Evolutionary conservation across 2,113 vertebrate genomes (phyloP).

Genomic region (Nestor notabilis): DNA sequence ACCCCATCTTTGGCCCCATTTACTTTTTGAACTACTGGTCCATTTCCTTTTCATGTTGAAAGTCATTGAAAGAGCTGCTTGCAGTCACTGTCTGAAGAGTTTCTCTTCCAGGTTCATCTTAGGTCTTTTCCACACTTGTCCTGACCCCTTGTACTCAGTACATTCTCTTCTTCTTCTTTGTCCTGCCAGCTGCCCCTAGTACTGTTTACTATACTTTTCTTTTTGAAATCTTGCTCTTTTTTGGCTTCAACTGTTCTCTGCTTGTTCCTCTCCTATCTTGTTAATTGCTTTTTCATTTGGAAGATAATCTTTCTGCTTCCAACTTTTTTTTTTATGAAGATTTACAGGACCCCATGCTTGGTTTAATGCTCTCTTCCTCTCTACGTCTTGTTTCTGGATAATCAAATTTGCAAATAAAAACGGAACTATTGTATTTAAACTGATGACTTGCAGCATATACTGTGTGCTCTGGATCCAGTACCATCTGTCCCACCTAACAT

Average conservation of each 20-base stretch:
- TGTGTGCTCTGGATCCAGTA: constrained; percentile 7
- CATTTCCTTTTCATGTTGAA: neutral
- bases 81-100: neutral
- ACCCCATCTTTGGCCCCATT: neutral
- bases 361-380: neutral
- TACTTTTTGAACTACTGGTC: neutral
- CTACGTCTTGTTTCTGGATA: neutral
- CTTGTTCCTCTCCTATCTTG: neutral
- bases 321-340: neutral
- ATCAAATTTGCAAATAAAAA: constrained; percentile 7
- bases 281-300: neutral
- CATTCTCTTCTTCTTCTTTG: constrained; percentile 23
- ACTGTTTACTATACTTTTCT: constrained; percentile 34
- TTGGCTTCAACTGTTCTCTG: neutral
- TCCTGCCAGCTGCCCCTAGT: constrained; percentile 4
- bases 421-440: neutral
- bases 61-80: neutral
- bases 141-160: constrained; percentile 11
- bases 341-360: neutral
- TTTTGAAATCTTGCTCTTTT: neutral
- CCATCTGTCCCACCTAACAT: constrained; percentile 26
- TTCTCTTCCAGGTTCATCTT: neutral
- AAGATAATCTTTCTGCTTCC: neutral
- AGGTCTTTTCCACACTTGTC: neutral
- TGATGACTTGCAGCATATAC: neutral